Base-by-base conservation (phyloP, 2,888 invertebrate species). In the Exocentrus adspersus region DNA sequence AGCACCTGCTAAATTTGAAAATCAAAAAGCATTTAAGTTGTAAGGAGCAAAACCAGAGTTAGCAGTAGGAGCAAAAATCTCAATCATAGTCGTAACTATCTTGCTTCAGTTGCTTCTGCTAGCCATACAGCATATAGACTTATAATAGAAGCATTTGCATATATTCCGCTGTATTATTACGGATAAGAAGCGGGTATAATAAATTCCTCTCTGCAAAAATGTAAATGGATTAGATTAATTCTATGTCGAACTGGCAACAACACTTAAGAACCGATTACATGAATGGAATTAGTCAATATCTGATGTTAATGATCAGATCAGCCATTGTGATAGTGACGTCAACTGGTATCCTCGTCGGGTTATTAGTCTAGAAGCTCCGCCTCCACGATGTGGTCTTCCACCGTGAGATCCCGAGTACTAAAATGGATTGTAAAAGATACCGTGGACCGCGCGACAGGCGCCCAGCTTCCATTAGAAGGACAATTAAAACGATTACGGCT, bases 321-420 rank as follows among this genome's bases (percentile, higher is more conserved):
- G 77, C 77, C 77, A 77, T 77, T 74, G 77, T 72, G 73, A 73
- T 74, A 72, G 67, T 77, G 77, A 78, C 78, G 78, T 79, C 79
- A 77, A 66, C 62, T 50, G 69, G 71, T 67, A 70, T 72, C 71
- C 70, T 70, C 69, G 69, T 65, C 75, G 76, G 78, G 78, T 79
- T 78, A 78, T 78, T 77, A 79, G 68, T 72, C 75, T 74, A 64
- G 68, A 74, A 69, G 76, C 78, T 70, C 77, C 79, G 78, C 80
- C 80, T 76, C 72, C 71, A 69, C 69, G 65, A 66, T 72, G 67
- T 69, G 68, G 71, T 72, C 72, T 65, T 63, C 68, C 52, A 46
- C 62, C 45, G 66, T 56, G 66, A 61, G 62, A 63, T 66, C 66
- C 64, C 43, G 30, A 62, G 62, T 32, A 21, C 32, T 20, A n/a